Conservation (phyloP, 2,797 vertebrate genomes). For the Tokudaia muenninki region DNA sequence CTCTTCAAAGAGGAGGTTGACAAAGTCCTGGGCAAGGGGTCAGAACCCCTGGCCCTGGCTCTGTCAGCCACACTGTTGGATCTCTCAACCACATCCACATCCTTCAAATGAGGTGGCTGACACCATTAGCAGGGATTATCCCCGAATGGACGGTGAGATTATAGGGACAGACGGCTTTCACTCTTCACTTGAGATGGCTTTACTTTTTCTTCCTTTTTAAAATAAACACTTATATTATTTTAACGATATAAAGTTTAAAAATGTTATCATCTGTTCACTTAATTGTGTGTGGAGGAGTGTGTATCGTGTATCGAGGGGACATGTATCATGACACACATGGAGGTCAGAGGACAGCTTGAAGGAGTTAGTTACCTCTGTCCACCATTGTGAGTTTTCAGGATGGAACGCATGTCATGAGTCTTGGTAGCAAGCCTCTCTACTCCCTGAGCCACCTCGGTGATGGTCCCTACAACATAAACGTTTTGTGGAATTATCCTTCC, state of each 20-base stretch:
- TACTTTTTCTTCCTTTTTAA: not conserved
- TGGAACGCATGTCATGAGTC: not conserved
- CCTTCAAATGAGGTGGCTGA: conserved; percentile 36
- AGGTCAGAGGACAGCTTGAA: not conserved
- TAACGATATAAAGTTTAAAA: not conserved
- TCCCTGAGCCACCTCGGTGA: not conserved
- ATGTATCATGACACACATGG: not conserved
- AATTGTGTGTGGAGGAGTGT: not conserved
- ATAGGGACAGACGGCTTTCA: not conserved
- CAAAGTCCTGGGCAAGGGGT: not conserved
- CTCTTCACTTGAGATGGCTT: not conserved
- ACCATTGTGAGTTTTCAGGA: not conserved
- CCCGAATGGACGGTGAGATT: conserved; percentile 43
- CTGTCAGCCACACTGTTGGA: not conserved
- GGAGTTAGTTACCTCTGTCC: not conserved
- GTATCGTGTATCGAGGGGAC: not conserved
- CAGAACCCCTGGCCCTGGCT: not conserved
- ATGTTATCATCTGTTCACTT: not conserved
- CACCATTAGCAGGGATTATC: not conserved
- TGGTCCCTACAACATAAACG: not conserved
- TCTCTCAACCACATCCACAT: not conserved
- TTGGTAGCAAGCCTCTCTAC: not conserved
- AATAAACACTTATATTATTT: not conserved
- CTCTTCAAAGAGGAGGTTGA: not conserved
- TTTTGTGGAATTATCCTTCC: not conserved